These are phyloP conservation scores for Rostratula benghalensis DNA, from an alignment of 2,113 vertebrate species.

Conservation along the genomic window DNA sequence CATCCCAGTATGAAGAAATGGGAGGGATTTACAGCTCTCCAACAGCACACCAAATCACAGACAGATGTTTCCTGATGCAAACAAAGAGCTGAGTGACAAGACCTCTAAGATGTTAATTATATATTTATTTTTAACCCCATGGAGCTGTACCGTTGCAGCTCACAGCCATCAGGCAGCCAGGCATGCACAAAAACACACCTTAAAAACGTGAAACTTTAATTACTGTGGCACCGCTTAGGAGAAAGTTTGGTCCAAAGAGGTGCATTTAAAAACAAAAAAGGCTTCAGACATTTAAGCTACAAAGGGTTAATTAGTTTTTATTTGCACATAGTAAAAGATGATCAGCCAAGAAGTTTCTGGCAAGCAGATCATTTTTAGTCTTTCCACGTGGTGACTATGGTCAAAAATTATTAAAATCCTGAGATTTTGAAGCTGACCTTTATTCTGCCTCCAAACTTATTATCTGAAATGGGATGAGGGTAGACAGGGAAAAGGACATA, in stretches of 20 bases:
- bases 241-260: not conserved
- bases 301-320: not conserved
- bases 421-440: not conserved
- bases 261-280: not conserved
- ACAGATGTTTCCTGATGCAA: conserved; percentile 63
- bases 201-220: not conserved
- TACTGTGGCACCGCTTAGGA: too few relatives aligned
- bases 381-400: fast-evolving
- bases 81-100: conserved; percentile 49
- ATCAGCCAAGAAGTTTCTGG: not conserved
- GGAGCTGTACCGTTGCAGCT: not conserved
- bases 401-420: not conserved
- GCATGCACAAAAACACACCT: not conserved
- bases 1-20: conserved; percentile 9
- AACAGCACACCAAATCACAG: conserved; percentile 57
- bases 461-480: not conserved
- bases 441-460: not conserved
- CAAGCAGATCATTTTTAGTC: not conserved
- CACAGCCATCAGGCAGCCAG: not conserved
- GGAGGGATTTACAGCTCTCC: conserved; percentile 50
- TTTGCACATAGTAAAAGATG: not conserved
- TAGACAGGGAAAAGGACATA: not conserved
- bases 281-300: not conserved
- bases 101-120: not conserved
- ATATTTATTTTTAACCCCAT: not conserved